Base-by-base conservation (phyloP, 2,888 invertebrate species). In the Melieria omissa region DNA sequence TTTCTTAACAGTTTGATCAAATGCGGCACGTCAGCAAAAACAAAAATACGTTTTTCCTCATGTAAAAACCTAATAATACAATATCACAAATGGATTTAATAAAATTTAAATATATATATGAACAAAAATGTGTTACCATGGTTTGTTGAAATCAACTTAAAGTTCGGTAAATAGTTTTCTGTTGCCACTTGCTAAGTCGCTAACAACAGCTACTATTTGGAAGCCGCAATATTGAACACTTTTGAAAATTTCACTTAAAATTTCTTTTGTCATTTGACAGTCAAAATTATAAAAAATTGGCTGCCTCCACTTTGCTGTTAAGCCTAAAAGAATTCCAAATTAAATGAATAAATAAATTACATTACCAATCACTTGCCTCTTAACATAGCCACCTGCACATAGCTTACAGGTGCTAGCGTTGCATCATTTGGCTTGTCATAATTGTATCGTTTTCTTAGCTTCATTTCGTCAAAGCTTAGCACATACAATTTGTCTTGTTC, bases 401-500 rank as follows among this genome's bases (percentile, higher is more conserved):
- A n/a, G n/a, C n/a, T n/a, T n/a, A n/a, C n/a, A n/a, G n/a, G n/a
- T n/a, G n/a, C n/a, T n/a, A n/a, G n/a, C n/a, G n/a, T n/a, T n/a
- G n/a, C n/a, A n/a, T n/a, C n/a, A n/a, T n/a, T n/a, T n/a, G n/a
- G n/a, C n/a, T n/a, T n/a, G n/a, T n/a, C n/a, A n/a, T 16, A 55
- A 55, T 46, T n/a, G n/a, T n/a, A 16, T 46, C 10, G 4, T 47
- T 57, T 42, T 49, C 42, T n/a, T 6, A 54, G 44, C 12, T n/a
- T 67, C 63, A 62, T 72, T 52, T 63, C 61, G 12, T 65, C 60
- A 44, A 65, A 68, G 52, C 65, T 65, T 42, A 65, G 70, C 0
- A 76, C 65, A 58, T 73, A 76, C 9, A 73, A 49, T 44, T 73
- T 72, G 63, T 72, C 57, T 29, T 29, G 29, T 29, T 2, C 29